Base-by-base conservation (phyloP, 2,113 vertebrate genomes). In the Grammomys surdaster region DNA sequence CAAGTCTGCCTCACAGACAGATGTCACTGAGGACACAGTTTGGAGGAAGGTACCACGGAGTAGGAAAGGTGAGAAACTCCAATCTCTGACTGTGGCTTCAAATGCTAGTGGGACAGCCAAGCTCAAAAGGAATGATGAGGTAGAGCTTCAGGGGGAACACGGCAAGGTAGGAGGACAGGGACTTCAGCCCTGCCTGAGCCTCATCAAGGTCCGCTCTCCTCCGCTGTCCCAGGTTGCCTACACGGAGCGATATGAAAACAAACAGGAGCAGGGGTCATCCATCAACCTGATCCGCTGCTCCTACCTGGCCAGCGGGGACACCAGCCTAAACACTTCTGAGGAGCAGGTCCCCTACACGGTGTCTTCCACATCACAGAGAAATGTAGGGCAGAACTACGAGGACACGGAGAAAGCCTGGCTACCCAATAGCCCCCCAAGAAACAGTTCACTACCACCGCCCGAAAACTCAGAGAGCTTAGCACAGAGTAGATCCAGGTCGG, bases 241-340 rank as follows among this genome's bases (percentile, higher is more conserved):
- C 89, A 96, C 86, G 5, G 97, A 98, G 24, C 60, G 63, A 2
- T 97, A 51, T 48, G 95, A 96, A 76, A 88, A 36, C 48, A 95
- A 82, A 80, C 10, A 0, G 51, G 51, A 70, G 0, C 9, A 20
- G 0, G n/a, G 65, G 0, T 97, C 97, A 51, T 97, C 98, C 31
- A 2, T 95, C 33, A 96, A 96, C 82, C 48, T 98, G 96, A 46
- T 98, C 19, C 96, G 33, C 31, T 98, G 97, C 96, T 97, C 97
- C 17, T 97, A n/a, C 60, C 69, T 95, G 0, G 89, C 94, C 20
- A 93, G 4, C 4, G 1, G 2, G 3, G 33, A 43, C 36, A 8
- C 0, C 1, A 95, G 56, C 58, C 86, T 56, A 0, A 20, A 7
- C 40, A 0, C 4, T 0, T 95, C 82, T 0, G n/a, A 90, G 0